Evolutionary conservation across 2,113 vertebrate genomes (phyloP).

Genomic region (Tylochromis polylepis): DNA sequence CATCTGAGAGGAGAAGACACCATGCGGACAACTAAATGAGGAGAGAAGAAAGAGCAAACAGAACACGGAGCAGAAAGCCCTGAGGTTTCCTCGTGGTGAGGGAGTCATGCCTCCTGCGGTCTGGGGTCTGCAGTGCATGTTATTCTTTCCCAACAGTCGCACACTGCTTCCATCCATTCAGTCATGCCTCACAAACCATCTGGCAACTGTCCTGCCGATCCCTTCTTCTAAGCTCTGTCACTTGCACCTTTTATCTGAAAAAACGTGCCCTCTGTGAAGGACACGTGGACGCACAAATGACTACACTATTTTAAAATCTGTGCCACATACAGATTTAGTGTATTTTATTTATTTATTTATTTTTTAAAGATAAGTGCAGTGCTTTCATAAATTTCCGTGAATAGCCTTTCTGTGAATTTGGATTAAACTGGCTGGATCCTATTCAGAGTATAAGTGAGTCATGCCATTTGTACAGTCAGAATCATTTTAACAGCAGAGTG

Average conservation of each 20-base stretch:
- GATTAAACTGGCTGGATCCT: neutral
- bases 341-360: neutral
- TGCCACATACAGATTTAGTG: neutral
- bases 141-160: conserved; percentile 49
- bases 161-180: conserved; percentile 3
- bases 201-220: neutral
- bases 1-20: neutral
- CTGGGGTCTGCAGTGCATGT: conserved; percentile 48
- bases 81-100: conserved; percentile 44
- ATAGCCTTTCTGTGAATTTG: neutral
- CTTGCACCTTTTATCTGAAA: neutral
- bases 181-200: neutral
- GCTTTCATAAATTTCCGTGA: neutral
- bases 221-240: neutral
- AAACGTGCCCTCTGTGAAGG: neutral
- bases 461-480: neutral
- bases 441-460: neutral
- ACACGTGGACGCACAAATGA: neutral
- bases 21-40: neutral
- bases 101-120: conserved; percentile 56
- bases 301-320: neutral
- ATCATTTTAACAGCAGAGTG: neutral
- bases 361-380: neutral
- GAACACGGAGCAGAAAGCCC: conserved; percentile 24
- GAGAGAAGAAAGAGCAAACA: conserved; percentile 22